phyloP scores from a whole-genome alignment of 2,888 invertebrate species.

The Aromia moschata region DNA sequence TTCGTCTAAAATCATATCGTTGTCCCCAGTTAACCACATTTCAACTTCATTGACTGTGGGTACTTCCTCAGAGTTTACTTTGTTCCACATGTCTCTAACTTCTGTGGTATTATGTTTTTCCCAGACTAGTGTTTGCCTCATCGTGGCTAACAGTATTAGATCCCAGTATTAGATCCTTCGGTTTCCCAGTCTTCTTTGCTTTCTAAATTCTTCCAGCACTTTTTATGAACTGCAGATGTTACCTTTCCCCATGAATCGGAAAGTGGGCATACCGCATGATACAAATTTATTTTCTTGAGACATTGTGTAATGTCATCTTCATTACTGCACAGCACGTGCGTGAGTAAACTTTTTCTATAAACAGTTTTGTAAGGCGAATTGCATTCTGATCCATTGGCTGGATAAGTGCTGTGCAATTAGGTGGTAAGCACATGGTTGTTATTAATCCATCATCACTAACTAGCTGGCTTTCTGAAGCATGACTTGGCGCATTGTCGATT shows the following conservation, averaged over 20 bases:
- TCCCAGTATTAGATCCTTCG: not conserved
- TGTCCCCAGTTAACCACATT: not conserved
- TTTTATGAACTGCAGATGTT: not conserved
- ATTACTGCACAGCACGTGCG: not conserved
- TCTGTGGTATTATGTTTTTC: not conserved
- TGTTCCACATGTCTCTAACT: not conserved
- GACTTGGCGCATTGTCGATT: constrained; percentile 30
- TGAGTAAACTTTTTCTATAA: constrained; percentile 26
- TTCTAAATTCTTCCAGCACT: not conserved
- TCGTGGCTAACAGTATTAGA: not conserved
- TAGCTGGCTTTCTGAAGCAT: constrained; percentile 19
- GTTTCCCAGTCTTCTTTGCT: not conserved
- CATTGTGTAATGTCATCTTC: not conserved
- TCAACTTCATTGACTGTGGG: not conserved
- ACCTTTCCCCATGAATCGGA: not conserved
- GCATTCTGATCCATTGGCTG: constrained; percentile 30
- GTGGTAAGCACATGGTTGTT: constrained; percentile 22
- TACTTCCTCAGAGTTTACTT: not conserved
- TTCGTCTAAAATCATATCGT: not conserved
- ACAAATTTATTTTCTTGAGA: not conserved
- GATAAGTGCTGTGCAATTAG: constrained; percentile 28
- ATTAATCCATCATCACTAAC: constrained; percentile 25
- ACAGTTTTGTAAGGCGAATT: constrained; percentile 27
- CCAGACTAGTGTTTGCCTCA: not conserved
- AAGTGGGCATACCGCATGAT: not conserved